Base-by-base conservation (phyloP, 2,888 invertebrate species). In the Priocnemis perturbator region DNA sequence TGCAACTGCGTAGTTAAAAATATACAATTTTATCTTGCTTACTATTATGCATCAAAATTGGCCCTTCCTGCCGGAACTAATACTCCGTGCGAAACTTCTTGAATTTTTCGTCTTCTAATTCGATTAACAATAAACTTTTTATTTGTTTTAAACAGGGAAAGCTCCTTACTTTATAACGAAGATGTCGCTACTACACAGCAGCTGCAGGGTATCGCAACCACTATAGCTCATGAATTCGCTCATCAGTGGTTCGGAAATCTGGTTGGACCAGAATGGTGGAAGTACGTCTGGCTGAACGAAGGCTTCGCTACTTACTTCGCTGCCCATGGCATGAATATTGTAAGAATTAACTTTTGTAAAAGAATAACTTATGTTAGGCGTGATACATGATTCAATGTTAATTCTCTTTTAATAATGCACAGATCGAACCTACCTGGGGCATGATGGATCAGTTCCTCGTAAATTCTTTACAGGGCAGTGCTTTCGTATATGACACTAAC, bases 241-340 rank as follows among this genome's bases (percentile, higher is more conserved):
- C 92, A 92, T 78, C 91, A 91, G 73, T 91, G 91, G 90, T 91
- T 91, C 69, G 90, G 91, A 9, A 88, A 90, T 79, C 73, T 89
- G 7, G 89, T 90, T n/a, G 87, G 85, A 30, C 86, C 88, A 2
- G 47, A 74, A 52, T 89, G 89, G 89, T 90, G 90, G 90, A 74
- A 83, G 3, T 87, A 87, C 66, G 71, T 88, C 0, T 91, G 90
- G 90, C 71, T 90, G 5, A 90, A 87, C 64, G 90, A 90, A 83
- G 92, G 92, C 2, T 92, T 92, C 74, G 92, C 92, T 11, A 88
- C 85, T 48, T 92, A 90, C 79, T 90, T 92, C 73, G 90, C 92
- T 78, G 90, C 90, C 69, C 82, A 85, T 15, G 88, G 88, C 11
- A 81, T 87, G 0, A 74, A 87, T 17, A 37, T 79, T 61, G 89